Conservation (phyloP, 2,888 invertebrate genomes). For the Brachypterus glaber region DNA sequence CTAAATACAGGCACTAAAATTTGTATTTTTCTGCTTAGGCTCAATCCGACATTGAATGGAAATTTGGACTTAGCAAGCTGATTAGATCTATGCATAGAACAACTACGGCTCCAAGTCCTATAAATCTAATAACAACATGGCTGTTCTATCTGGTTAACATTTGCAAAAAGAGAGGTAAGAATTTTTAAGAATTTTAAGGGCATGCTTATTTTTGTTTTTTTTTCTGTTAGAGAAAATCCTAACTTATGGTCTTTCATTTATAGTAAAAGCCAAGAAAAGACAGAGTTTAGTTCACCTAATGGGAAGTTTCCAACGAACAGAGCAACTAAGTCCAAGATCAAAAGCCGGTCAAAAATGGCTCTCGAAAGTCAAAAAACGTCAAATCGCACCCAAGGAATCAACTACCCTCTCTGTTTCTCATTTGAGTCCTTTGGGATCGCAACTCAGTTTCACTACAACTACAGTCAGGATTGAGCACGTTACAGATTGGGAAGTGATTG, state of each 20-base stretch:
- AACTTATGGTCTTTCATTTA: conserved; percentile 15
- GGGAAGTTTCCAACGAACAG: conserved; percentile 56
- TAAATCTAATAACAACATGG: conserved; percentile 95
- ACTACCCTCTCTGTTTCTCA: conserved; percentile 71
- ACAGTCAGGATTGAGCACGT: conserved; percentile 78
- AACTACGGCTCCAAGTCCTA: conserved; percentile 93
- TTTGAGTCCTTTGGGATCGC: conserved; percentile 74
- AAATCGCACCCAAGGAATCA: conserved; percentile 72
- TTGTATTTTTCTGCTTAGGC: conserved; percentile 58
- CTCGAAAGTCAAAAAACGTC: conserved; percentile 71
- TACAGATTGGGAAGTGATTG: conserved; percentile 84
- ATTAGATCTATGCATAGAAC: conserved; percentile 98
- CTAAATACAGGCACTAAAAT: too few species aligned
- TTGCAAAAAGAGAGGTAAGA: conserved; percentile 51
- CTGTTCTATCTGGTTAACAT: conserved; percentile 73
- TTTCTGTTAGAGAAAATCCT: background rate
- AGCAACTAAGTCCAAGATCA: conserved; percentile 69
- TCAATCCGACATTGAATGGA: conserved; percentile 99
- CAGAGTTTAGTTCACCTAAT: conserved; percentile 79
- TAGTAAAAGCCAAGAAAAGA: conserved; percentile 43
- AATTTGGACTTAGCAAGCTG: conserved; percentile 95
- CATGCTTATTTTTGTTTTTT: background rate
- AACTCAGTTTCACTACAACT: conserved; percentile 67
- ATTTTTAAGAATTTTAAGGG: background rate
- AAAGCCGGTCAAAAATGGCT: conserved; percentile 85